Percentiles rank a stretch among this genome's conserved stretches.
Evolutionary conservation across 2,797 vertebrate genomes (phyloP).

Genomic region (Pseudochaenichthys georgianus): DNA sequence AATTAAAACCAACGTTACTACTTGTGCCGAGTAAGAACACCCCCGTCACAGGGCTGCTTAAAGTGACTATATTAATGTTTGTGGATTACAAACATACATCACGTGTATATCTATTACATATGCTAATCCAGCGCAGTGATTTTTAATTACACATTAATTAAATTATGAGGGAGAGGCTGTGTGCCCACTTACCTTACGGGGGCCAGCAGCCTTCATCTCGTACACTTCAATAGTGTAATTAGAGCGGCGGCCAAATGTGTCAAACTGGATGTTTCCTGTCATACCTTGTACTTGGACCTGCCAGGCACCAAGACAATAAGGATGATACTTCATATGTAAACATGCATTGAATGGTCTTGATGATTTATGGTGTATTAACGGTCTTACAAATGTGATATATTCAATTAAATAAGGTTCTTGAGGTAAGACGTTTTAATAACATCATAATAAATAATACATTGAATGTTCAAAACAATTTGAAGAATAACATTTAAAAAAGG

Average conservation of each 20-base stretch:
- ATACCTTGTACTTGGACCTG: conserved; percentile 98
- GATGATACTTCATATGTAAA: conserved; percentile 26
- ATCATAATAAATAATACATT: no score
- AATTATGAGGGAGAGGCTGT: conserved; percentile 19
- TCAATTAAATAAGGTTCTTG: neutral
- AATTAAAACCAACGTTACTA: conserved; percentile 32
- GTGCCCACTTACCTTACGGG: conserved; percentile 89
- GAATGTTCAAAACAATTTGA: no score
- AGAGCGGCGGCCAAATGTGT: conserved; percentile 94
- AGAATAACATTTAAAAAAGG: no score
- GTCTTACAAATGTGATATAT: neutral
- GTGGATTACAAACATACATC: neutral
- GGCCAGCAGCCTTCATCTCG: conserved; percentile 92
- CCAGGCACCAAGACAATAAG: conserved; percentile 46
- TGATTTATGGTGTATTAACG: neutral
- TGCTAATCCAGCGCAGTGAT: conserved; percentile 15
- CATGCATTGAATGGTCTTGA: neutral
- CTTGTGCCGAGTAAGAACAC: conserved; percentile 25
- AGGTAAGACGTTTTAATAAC: no score
- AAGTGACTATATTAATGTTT: conserved; percentile 14
- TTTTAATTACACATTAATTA: conserved; percentile 23
- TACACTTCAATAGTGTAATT: conserved; percentile 99
- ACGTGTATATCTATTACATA: conserved; percentile 9
- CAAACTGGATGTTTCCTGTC: conserved; percentile 99
- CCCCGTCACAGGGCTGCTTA: conserved; percentile 12